Percentiles rank a stretch among this genome's conserved stretches.
phyloP scores from a whole-genome alignment of 1,140 invertebrate genomes.

The Panonychus citri region DNA sequence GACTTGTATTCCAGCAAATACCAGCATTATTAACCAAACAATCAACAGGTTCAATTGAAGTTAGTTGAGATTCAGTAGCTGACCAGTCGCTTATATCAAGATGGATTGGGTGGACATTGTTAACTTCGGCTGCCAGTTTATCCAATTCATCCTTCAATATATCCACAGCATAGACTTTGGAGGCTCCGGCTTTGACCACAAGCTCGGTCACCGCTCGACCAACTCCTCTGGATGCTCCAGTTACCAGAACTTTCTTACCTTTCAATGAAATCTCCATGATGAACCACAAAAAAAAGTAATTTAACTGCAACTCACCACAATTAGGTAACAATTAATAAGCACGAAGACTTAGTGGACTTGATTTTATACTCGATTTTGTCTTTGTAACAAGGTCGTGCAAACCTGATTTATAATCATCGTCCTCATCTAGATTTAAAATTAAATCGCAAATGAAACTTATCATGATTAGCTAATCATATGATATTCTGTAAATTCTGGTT shows the following conservation, averaged over 20 bases:
- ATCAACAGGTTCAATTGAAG: conserved; percentile 28
- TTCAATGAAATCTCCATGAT: not conserved
- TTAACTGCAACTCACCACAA: too few relatives aligned
- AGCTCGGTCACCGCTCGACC: conserved; percentile 29
- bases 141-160: conserved; percentile 23
- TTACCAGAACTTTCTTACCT: conserved; percentile 38
- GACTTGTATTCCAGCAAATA: conserved; percentile 31
- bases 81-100: conserved; percentile 55
- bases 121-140: conserved; percentile 21
- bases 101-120: conserved; percentile 32
- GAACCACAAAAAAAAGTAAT: too few relatives aligned
- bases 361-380: too few relatives aligned
- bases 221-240: conserved; percentile 50
- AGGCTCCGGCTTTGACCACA: conserved; percentile 34
- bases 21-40: conserved; percentile 63
- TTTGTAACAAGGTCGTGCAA: too few relatives aligned
- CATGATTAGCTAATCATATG: too few relatives aligned
- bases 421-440: too few relatives aligned
- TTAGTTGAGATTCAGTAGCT: conserved; percentile 25
- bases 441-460: too few relatives aligned
- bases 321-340: too few relatives aligned
- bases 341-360: too few relatives aligned
- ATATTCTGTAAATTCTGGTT: too few relatives aligned
- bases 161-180: conserved; percentile 45
- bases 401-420: too few relatives aligned